Evolutionary conservation across 2,113 vertebrate genomes (phyloP).

Genomic region (Pomatostomus ruficeps): DNA sequence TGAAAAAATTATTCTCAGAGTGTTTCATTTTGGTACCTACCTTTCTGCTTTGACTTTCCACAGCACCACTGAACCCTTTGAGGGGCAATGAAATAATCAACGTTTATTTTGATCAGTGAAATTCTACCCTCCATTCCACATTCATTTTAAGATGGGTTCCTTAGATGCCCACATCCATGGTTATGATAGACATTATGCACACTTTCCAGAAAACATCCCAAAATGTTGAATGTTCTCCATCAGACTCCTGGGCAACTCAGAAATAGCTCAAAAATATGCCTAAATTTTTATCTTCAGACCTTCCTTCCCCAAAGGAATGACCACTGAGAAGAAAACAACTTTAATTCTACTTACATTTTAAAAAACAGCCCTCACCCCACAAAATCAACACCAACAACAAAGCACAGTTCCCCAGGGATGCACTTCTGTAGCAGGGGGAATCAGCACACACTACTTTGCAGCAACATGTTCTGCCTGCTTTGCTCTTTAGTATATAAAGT

Average conservation of each 20-base stretch:
- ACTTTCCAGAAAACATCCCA: background rate
- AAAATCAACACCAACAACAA: background rate
- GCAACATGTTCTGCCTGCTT: background rate
- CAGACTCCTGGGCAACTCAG: background rate
- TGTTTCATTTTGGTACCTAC: background rate
- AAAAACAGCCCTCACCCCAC: background rate
- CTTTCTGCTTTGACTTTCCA: constrained; percentile 15
- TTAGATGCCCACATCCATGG: background rate
- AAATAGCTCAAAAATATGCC: background rate
- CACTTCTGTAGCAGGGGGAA: background rate
- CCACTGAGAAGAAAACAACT: background rate
- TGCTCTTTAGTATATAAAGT: constrained; percentile 41
- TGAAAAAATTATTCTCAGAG: background rate
- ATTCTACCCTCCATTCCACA: background rate
- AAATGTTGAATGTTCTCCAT: background rate
- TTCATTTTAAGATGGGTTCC: background rate
- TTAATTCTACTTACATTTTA: background rate
- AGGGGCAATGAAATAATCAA: background rate
- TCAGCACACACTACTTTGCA: background rate
- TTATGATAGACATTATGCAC: background rate
- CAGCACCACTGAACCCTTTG: background rate
- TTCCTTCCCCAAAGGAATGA: background rate
- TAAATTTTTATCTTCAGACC: background rate
- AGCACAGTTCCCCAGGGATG: background rate
- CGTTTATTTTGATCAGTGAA: background rate